Percentiles rank a stretch among this genome's conserved stretches.
Conservation (phyloP, 2,113 vertebrate species). For the Odobenus rosmarus region DNA sequence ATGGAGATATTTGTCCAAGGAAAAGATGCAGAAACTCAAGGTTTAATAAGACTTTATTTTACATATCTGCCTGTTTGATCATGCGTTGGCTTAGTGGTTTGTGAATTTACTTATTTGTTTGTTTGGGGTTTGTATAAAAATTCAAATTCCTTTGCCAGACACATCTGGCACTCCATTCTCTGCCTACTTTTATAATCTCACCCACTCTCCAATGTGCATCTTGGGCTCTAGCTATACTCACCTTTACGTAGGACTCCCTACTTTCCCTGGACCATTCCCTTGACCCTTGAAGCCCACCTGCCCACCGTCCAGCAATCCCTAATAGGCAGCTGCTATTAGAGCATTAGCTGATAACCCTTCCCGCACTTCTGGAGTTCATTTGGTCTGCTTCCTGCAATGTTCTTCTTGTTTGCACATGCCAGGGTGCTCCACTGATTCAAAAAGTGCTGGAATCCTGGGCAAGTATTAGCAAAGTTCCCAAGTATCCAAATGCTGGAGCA, state of each 20-base stretch:
- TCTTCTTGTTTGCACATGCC: neutral
- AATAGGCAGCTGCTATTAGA: neutral
- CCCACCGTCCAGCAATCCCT: neutral
- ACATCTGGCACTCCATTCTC: neutral
- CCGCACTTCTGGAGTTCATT: neutral
- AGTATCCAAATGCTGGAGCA: conserved; percentile 10
- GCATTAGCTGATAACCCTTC: neutral
- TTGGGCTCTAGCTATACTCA: neutral
- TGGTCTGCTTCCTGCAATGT: neutral
- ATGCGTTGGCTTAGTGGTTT: neutral
- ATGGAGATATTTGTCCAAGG: conserved; percentile 22
- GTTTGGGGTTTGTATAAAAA: conserved; percentile 33
- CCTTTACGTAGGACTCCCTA: neutral
- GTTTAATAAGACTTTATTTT: neutral
- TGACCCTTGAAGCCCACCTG: neutral
- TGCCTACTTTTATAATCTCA: neutral
- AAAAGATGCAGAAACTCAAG: neutral
- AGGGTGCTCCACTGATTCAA: conserved; percentile 25
- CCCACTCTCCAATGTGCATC: neutral
- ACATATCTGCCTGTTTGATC: neutral
- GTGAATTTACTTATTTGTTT: conserved; percentile 10
- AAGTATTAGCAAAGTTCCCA: conserved; percentile 61
- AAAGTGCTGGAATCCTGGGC: conserved; percentile 10
- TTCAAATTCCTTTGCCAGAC: conserved; percentile 37
- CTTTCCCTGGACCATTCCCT: neutral